Evolutionary conservation across 1,140 invertebrate species (phyloP), one percentile per base, ranked within the genome.

Genomic region (Leucophenga varia): DNA sequence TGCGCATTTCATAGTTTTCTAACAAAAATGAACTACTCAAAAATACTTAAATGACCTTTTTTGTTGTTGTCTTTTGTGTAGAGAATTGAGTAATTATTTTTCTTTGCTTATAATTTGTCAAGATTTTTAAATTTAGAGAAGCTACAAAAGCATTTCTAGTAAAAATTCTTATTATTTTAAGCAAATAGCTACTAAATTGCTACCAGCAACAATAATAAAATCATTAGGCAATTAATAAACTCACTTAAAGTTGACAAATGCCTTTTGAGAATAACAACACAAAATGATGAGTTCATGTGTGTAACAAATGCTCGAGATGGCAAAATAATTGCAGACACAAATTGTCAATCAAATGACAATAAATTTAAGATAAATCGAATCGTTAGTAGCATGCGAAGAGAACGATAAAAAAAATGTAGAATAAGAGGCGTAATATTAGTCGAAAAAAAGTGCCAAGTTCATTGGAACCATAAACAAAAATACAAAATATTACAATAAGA

Each of bases 151-250:
- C n/a, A n/a, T n/a, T n/a, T n/a, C n/a, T n/a, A n/a, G n/a, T n/a
- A n/a, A n/a, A n/a, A n/a, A n/a, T n/a, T n/a, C n/a, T n/a, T n/a
- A n/a, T n/a, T n/a, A n/a, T n/a, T n/a, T n/a, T n/a, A n/a, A n/a
- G n/a, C n/a, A n/a, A n/a, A n/a, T n/a, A n/a, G n/a, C n/a, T n/a
- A n/a, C n/a, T n/a, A n/a, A n/a, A n/a, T n/a, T n/a, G n/a, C n/a
- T n/a, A n/a, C n/a, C n/a, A n/a, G n/a, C n/a, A n/a, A n/a, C n/a
- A n/a, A n/a, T n/a, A n/a, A n/a, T n/a, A n/a, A n/a, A n/a, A n/a
- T n/a, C n/a, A n/a, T n/a, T n/a, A n/a, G n/a, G n/a, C 50, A 65
- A 65, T 65, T 65, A 67, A 65, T 65, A 65, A 65, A 65, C 63
- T 65, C 30, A 36, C 31, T n/a, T 41, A 31, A 48, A 65, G 63